Base-by-base conservation (phyloP, 1,140 invertebrate genomes). In the Ceratina calcarata region DNA sequence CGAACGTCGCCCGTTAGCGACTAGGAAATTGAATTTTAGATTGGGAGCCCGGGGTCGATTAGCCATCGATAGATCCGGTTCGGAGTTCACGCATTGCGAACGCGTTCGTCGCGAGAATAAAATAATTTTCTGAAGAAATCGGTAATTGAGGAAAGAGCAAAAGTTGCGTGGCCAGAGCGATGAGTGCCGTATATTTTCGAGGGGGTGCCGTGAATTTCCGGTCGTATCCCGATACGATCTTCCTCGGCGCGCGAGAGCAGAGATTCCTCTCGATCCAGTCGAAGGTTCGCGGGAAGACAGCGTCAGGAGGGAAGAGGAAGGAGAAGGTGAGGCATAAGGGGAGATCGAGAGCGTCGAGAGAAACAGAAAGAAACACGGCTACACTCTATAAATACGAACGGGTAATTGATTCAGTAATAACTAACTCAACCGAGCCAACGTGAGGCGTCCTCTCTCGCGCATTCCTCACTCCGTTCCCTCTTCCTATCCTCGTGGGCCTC, bases 401-500 rank as follows among this genome's bases (percentile, higher is more conserved):
- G 85, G 91, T 91, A 92, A 92, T 92, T 92, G 91, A 92, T 92
- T 91, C 91, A 88, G 91, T 91, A 92, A 92, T 92, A 92, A 92
- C 90, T 92, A 92, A 92, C 91, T 92, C 91, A 91, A 90, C 83
- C 86, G 82, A 88, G 82, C 83, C 84, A 79, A 77, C 81, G 73
- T 80, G 70, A 70, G 75, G 22, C 72, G 77, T 78, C 65, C 67
- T 79, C 62, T 83, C 80, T 71, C 76, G 82, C 79, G 85, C 83
- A 78, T 85, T 82, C 68, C 76, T 78, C 68, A 0, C 51, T 82
- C 65, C 82, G 69, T 83, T 76, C 69, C 71, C 84, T 62, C 60
- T 79, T 87, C 78, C 27, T 58, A 67, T 66, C 65, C 82, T 76
- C 53, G 55, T 66, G 71, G 68, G 53, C 24, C 64, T 86, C 78